phyloP scores from a whole-genome alignment of 2,888 invertebrate genomes.

The Leptopterna dolabrata region DNA sequence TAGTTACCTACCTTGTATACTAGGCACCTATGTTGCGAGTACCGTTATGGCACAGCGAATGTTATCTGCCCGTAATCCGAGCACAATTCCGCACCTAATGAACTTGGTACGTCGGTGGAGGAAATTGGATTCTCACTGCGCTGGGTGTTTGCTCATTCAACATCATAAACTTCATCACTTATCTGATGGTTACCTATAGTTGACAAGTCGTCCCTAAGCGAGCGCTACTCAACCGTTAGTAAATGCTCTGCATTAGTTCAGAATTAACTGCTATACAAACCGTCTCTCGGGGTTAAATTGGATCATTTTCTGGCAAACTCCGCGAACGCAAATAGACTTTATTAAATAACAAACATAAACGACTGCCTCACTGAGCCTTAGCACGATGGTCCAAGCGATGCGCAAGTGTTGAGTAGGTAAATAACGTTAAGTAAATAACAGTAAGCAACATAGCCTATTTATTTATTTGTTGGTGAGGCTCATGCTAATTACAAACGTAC shows the following conservation, averaged over 20 bases:
- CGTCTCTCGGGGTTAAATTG: not conserved
- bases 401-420: too few species aligned
- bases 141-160: not conserved
- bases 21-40: not conserved
- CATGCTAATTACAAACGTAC: too few species aligned
- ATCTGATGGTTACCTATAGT: not conserved
- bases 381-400: too few species aligned
- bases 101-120: not conserved
- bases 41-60: not conserved
- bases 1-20: not conserved
- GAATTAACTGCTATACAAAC: not conserved
- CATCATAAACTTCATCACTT: not conserved
- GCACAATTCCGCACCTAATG: not conserved
- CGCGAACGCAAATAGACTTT: too few species aligned
- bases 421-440: too few species aligned
- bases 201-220: not conserved
- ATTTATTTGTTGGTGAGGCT: too few species aligned
- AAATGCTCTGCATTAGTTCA: not conserved
- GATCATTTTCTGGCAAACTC: not conserved
- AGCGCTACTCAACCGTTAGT: not conserved
- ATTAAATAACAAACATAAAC: too few species aligned
- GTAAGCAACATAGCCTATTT: too few species aligned
- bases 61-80: not conserved
- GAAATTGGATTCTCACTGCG: not conserved
- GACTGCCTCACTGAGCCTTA: too few species aligned